Evolutionary conservation across 2,797 vertebrate genomes (phyloP).

Genomic region (Pelochelys cantorii): DNA sequence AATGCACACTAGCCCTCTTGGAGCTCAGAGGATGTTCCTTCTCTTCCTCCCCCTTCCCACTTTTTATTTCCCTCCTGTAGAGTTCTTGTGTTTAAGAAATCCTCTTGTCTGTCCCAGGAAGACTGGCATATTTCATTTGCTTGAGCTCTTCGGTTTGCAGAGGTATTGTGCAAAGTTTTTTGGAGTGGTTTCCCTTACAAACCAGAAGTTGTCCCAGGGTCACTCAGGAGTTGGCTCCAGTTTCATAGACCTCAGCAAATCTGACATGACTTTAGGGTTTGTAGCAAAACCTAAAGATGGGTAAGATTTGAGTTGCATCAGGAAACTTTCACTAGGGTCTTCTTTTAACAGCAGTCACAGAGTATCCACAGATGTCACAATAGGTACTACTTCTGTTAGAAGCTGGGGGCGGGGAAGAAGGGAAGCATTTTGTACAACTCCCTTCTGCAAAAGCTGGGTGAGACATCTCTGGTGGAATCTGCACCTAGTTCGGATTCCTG

Average conservation of each 20-base stretch:
- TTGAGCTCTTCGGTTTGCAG: neutral
- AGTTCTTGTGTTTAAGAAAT: neutral
- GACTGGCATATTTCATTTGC: neutral
- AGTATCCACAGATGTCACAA: neutral
- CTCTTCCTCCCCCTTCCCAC: neutral
- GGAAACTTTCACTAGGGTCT: neutral
- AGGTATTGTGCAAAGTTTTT: neutral
- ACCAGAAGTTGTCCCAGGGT: neutral
- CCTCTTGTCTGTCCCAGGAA: neutral
- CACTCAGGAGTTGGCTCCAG: neutral
- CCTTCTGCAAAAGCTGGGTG: neutral
- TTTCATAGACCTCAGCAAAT: neutral
- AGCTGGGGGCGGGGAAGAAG: too few species aligned
- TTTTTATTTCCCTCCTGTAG: neutral
- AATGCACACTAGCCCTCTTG: neutral
- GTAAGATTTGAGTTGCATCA: neutral
- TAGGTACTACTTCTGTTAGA: neutral
- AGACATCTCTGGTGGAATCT: neutral
- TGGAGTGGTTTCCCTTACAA: neutral
- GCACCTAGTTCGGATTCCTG: rapidly evolving
- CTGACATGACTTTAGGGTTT: neutral
- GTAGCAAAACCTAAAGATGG: neutral
- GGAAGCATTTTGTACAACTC: rapidly evolving
- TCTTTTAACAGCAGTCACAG: neutral
- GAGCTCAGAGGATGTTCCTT: neutral